A percentile compares a stretch with the other conserved stretches of the same genome.
phyloP scores from a whole-genome alignment of 1,140 invertebrate species.

The Schlechtendalia chinensis region DNA sequence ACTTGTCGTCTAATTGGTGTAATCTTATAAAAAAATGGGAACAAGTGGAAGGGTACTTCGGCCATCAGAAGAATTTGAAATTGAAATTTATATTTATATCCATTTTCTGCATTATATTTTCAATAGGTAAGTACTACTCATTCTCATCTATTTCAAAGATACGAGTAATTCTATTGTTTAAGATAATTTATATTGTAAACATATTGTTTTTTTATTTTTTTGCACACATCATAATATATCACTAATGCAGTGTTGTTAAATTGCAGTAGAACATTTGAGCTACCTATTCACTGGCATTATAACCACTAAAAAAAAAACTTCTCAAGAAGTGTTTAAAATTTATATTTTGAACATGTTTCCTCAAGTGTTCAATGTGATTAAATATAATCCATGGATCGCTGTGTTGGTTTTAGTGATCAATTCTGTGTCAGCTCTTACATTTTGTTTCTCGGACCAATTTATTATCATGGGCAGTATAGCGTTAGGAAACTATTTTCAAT shows the following conservation, averaged over 20 bases:
- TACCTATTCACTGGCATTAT: slow-evolving; percentile 39
- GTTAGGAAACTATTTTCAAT: slow-evolving; percentile 49
- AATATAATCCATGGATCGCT: slow-evolving; percentile 47
- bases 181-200: too few relatives aligned
- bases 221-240: too few relatives aligned
- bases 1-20: slow-evolving; percentile 56
- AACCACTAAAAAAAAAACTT: slow-evolving; percentile 13
- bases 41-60: slow-evolving; percentile 50
- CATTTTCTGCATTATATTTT: slow-evolving; percentile 38
- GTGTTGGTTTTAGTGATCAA: slow-evolving; percentile 43
- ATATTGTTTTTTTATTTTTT: too few relatives aligned
- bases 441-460: slow-evolving; percentile 49
- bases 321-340: slow-evolving; percentile 43
- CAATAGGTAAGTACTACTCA: slow-evolving; percentile 31
- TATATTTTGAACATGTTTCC: slow-evolving; percentile 47
- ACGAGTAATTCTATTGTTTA: too few relatives aligned
- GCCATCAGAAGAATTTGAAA: slow-evolving; percentile 50
- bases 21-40: slow-evolving; percentile 46
- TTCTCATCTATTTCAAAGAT: too few relatives aligned
- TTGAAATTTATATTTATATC: slow-evolving; percentile 49
- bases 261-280: slow-evolving; percentile 50
- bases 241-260: too few relatives aligned
- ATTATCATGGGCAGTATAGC: slow-evolving; percentile 51
- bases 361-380: slow-evolving; percentile 48
- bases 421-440: slow-evolving; percentile 46